phyloP scores from a whole-genome alignment of 2,113 vertebrate genomes.

The Neolamprologus falcicula region DNA sequence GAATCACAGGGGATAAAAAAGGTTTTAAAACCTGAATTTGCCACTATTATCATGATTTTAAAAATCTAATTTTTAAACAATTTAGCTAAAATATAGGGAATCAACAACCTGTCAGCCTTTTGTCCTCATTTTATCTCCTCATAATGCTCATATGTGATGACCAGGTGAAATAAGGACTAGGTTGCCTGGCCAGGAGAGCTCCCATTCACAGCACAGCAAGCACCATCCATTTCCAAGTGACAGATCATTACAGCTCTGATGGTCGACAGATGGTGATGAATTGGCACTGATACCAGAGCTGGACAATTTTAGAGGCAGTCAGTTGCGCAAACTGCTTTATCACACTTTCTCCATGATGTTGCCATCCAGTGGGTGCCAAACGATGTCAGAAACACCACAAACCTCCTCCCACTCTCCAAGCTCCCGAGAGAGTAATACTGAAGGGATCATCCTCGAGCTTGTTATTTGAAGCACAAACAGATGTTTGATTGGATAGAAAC shows the following conservation, averaged over 20 bases:
- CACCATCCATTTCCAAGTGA: conserved; percentile 43
- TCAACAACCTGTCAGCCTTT: not conserved
- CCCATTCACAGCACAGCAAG: conserved; percentile 6
- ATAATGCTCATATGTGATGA: not conserved
- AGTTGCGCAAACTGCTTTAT: conserved; percentile 35
- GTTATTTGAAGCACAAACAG: conserved; percentile 1
- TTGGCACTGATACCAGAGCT: conserved; percentile 25
- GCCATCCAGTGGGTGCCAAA: not conserved
- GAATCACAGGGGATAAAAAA: not conserved
- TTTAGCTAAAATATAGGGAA: not conserved
- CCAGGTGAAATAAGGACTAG: conserved; percentile 20
- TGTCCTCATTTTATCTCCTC: not conserved
- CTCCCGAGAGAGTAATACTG: not conserved
- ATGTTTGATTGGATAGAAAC: conserved; percentile 15
- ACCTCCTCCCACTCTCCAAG: not conserved
- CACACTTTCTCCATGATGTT: conserved; percentile 20
- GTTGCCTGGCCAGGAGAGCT: not conserved
- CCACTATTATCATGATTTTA: not conserved
- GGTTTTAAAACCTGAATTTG: not conserved
- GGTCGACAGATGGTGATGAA: conserved; percentile 57
- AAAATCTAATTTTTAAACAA: not conserved
- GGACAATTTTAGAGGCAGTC: conserved; percentile 31
- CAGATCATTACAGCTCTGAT: conserved; percentile 56
- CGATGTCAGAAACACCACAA: not conserved
- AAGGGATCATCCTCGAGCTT: not conserved